Conservation (phyloP, 2,888 invertebrate species). For the Tetanocera ferruginea region DNA sequence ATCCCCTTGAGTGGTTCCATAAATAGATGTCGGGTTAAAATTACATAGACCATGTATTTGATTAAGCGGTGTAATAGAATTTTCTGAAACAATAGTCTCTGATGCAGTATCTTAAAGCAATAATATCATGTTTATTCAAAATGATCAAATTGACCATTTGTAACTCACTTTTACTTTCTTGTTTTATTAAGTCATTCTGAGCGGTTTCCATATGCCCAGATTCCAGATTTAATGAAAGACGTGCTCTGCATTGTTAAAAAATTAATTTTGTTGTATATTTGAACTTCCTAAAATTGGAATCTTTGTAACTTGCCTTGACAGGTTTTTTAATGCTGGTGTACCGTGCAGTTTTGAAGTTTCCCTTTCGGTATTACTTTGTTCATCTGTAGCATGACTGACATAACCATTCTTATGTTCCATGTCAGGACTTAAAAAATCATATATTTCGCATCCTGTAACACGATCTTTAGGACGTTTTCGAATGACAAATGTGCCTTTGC, state of each 20-base stretch:
- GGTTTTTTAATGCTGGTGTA: background rate
- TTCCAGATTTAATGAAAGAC: slow-evolving; percentile 62
- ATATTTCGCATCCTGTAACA: slow-evolving; percentile 74
- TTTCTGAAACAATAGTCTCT: background rate
- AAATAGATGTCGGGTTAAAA: background rate
- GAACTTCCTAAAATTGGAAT: background rate
- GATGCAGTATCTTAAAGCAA: background rate
- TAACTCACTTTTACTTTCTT: slow-evolving; percentile 3
- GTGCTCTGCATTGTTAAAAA: slow-evolving; percentile 51
- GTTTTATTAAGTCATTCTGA: background rate
- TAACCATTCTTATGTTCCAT: background rate
- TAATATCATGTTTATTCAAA: background rate
- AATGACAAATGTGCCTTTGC: slow-evolving; percentile 84
- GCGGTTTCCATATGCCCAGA: slow-evolving; percentile 45
- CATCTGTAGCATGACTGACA: background rate
- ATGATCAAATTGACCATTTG: background rate
- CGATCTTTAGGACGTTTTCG: slow-evolving; percentile 76
- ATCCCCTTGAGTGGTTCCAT: background rate
- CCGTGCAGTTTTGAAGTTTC: background rate
- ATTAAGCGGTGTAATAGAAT: background rate
- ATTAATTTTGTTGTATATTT: background rate
- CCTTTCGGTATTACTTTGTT: background rate
- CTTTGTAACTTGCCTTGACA: background rate
- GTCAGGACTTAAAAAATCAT: slow-evolving; percentile 58
- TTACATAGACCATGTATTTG: background rate